Base-by-base conservation (phyloP, 2,113 vertebrate species). In the Hyla sarda region DNA sequence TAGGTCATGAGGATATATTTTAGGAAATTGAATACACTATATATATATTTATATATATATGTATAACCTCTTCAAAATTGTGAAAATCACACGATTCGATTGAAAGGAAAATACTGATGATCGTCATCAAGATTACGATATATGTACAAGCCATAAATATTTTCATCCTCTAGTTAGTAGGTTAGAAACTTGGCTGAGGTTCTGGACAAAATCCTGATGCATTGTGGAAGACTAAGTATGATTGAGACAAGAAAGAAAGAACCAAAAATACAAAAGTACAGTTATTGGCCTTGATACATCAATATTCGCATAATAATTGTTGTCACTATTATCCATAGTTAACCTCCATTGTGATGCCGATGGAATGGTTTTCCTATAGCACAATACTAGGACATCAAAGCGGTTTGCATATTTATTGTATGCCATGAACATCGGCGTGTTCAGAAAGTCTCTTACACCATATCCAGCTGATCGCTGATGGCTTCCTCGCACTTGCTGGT, bases 171-270 rank as follows among this genome's bases (percentile, higher is more conserved):
- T 88, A 65, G 16, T 89, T 87, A 90, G 88, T 92, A 93, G 92
- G 84, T 65, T 87, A 65, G 76, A 88, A 90, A 90, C 91, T 89
- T 85, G 83, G 83, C 86, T 90, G 92, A 92, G 88, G 83, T 90
- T 90, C 92, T 92, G 89, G 86, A 86, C 54, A 88, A 85, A 90
- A 89, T 88, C 91, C 89, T 87, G 91, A 93, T 89, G 91, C 28
- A 34, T 82, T 89, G 88, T 92, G 93, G 94, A 94, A 95, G 93
- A 95, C 93, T 92, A 93, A 92, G 90, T 85, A 89, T 91, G 86
- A 93, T 91, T 89, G 88, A 69, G 77, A 78, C 62, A 84, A 92
- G 32, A 90, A 89, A 88, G 89, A 89, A 93, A 91, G 92, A 89
- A 91, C 65, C 89, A 91, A 77, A 90, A 83, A 90, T 80, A 71